Conservation (phyloP, 2,888 invertebrate genomes). For the Nemoura dubitans region DNA sequence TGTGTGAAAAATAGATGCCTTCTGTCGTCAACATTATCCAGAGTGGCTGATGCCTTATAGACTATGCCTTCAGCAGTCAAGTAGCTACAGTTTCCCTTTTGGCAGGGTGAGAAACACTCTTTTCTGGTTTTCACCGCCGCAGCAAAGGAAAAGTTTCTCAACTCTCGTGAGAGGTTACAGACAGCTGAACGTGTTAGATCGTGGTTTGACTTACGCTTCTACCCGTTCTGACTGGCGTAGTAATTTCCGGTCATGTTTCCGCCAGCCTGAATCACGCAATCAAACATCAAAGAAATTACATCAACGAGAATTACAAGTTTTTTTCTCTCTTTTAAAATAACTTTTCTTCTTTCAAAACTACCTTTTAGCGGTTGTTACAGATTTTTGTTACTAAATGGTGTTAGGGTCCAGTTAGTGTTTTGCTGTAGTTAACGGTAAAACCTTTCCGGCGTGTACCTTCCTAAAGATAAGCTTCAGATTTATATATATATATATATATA, state of each 20-base stretch:
- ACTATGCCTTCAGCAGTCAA: neutral
- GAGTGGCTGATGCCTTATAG: neutral
- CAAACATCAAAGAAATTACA: constrained; percentile 35
- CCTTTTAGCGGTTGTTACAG: neutral
- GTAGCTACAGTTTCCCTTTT: neutral
- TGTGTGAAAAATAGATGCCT: neutral
- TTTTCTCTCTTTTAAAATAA: constrained; percentile 17
- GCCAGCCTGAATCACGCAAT: constrained; percentile 36
- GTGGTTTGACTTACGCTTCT: constrained; percentile 33
- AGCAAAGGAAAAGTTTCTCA: constrained; percentile 37
- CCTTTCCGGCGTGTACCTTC: too few relatives aligned
- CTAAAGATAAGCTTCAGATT: too few relatives aligned
- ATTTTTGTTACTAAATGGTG: neutral
- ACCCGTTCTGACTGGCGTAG: constrained; percentile 34
- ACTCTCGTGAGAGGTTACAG: constrained; percentile 30
- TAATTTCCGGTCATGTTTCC: constrained; percentile 41
- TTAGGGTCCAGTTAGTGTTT: neutral
- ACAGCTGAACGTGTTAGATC: constrained; percentile 30
- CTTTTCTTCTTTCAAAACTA: neutral
- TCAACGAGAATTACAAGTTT: constrained; percentile 13
- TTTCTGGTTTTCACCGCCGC: constrained; percentile 13
- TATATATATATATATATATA: too few relatives aligned
- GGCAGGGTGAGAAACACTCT: constrained; percentile 13
- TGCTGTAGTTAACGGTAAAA: too few relatives aligned
- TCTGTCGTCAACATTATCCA: neutral